Conservation (phyloP, 2,797 vertebrate genomes). For the Liasis olivaceus region DNA sequence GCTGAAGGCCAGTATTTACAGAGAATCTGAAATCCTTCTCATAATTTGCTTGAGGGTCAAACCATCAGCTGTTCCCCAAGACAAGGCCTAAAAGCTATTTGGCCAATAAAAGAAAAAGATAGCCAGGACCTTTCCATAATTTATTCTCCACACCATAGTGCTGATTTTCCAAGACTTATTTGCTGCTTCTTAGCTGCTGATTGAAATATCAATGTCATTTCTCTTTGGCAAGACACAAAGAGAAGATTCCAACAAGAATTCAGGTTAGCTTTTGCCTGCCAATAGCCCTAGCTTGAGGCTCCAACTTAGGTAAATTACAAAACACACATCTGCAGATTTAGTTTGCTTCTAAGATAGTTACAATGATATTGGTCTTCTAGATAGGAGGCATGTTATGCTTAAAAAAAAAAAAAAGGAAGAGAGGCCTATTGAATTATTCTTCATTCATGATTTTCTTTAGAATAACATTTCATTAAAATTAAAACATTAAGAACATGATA, state of each 20-base stretch:
- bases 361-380: background rate
- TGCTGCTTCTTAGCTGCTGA: background rate
- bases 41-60: background rate
- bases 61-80: background rate
- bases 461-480: background rate
- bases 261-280: background rate
- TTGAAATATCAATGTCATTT: background rate
- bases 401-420: background rate
- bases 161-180: background rate
- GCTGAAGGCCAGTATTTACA: background rate
- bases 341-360: background rate
- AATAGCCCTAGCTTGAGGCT: background rate
- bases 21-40: background rate
- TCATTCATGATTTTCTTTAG: background rate
- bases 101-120: background rate
- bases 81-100: background rate
- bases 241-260: background rate
- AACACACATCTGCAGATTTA: background rate
- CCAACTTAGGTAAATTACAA: background rate
- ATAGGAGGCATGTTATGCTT: background rate
- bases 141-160: background rate
- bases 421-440: background rate
- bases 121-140: background rate
- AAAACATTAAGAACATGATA: background rate
- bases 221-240: background rate